Conservation (phyloP, 2,113 vertebrate species). For the Pelmatolapia mariae region DNA sequence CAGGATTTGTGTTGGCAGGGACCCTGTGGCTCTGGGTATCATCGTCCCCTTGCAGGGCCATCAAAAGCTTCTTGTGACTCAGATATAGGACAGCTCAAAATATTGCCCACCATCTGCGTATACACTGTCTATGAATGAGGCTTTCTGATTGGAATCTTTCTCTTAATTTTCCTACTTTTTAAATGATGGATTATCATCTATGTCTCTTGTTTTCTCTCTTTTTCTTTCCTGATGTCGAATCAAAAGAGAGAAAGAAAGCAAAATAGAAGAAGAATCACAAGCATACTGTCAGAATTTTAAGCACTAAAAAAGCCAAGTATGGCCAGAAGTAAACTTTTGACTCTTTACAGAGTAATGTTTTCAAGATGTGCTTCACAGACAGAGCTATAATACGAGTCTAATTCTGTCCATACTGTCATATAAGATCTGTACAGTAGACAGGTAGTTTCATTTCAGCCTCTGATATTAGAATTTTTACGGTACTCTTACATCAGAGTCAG, state of each 20-base stretch:
- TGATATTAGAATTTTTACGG: conserved; percentile 35
- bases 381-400: not conserved
- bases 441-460: not conserved
- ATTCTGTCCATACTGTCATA: not conserved
- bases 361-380: conserved; percentile 50
- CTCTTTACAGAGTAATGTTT: conserved; percentile 40
- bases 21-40: conserved; percentile 57
- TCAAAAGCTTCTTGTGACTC: conserved; percentile 1
- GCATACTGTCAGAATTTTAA: not conserved
- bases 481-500: not conserved
- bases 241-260: not conserved
- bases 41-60: conserved; percentile 33
- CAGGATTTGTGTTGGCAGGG: conserved; percentile 69
- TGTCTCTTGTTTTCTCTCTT: not conserved
- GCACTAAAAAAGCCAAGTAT: conserved; percentile 9
- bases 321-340: conserved; percentile 37
- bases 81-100: not conserved
- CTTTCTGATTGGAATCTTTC: not conserved
- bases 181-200: not conserved
- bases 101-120: not conserved
- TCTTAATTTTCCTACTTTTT: not conserved
- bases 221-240: not conserved
- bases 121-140: not conserved
- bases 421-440: not conserved
- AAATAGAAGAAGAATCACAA: not conserved